A percentile compares a stretch with the other conserved stretches of the same genome.
These are phyloP conservation scores for Drosophila elegans DNA, from an alignment of 1,140 invertebrate genomes.

Conservation along the genomic window DNA sequence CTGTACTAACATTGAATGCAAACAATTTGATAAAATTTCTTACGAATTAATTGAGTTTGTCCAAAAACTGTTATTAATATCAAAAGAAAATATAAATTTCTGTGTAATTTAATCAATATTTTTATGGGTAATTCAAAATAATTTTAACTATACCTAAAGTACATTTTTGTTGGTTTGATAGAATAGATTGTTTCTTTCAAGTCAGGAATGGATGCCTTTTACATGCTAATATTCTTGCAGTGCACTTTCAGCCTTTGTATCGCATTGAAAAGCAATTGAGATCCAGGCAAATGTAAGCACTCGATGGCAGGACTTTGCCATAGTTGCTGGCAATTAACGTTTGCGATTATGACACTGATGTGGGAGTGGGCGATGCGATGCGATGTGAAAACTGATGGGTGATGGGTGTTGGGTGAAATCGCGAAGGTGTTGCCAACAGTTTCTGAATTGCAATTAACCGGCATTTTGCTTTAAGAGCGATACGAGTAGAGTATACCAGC, in stretches of 20 bases:
- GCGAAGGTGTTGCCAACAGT: slow-evolving; percentile 31
- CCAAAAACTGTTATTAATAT: too few relatives aligned
- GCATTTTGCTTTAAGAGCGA: slow-evolving; percentile 11
- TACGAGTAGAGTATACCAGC: background rate
- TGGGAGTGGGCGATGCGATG: background rate
- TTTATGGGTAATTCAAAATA: too few relatives aligned
- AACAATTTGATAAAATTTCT: too few relatives aligned
- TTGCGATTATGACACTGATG: slow-evolving; percentile 32
- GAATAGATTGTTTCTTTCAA: too few relatives aligned
- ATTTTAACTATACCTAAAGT: too few relatives aligned
- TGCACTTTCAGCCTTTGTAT: slow-evolving; percentile 17
- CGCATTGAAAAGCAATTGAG: slow-evolving; percentile 46
- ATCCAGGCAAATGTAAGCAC: slow-evolving; percentile 38
- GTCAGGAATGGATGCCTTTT: too few relatives aligned
- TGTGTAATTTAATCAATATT: too few relatives aligned
- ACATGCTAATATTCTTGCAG: slow-evolving; percentile 2
- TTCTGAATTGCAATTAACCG: slow-evolving; percentile 22
- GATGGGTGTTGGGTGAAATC: slow-evolving; percentile 1
- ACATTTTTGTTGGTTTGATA: too few relatives aligned
- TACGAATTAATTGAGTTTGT: too few relatives aligned
- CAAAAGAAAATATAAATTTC: too few relatives aligned
- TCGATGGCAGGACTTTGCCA: slow-evolving; percentile 24
- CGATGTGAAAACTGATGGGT: background rate
- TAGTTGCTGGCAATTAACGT: slow-evolving; percentile 46
- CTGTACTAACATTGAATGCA: too few relatives aligned